Conservation (phyloP, 2,888 invertebrate genomes). For the Drosophila eohydei region DNA sequence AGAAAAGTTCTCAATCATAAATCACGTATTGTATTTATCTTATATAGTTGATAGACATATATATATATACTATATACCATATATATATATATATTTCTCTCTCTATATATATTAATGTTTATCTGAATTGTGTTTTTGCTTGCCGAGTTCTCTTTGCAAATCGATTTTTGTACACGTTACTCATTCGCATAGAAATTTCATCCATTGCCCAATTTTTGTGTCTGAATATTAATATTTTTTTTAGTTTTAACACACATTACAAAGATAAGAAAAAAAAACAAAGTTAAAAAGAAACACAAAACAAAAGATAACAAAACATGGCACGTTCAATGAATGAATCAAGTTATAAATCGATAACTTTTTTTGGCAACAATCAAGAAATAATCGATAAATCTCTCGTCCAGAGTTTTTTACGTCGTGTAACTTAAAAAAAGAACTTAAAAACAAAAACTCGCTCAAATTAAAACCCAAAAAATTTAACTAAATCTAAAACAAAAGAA, state of each 20-base stretch:
- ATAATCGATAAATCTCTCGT: slow-evolving; percentile 8
- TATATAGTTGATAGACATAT: slow-evolving; percentile 20
- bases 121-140: slow-evolving; percentile 60
- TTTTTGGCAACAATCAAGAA: slow-evolving; percentile 9
- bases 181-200: slow-evolving; percentile 19
- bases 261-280: neutral
- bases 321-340: slow-evolving; percentile 60
- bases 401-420: slow-evolving; percentile 40
- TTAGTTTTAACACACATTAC: slow-evolving; percentile 17
- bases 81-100: slow-evolving; percentile 6
- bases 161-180: slow-evolving; percentile 12
- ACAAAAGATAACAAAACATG: slow-evolving; percentile 58
- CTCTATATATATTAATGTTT: slow-evolving; percentile 2
- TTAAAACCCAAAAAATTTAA: slow-evolving; percentile 14
- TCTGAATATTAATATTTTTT: slow-evolving; percentile 1
- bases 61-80: slow-evolving; percentile 13
- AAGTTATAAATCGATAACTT: slow-evolving; percentile 21
- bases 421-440: slow-evolving; percentile 12
- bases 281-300: slow-evolving; percentile 38
- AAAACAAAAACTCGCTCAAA: slow-evolving; percentile 42
- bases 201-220: slow-evolving; percentile 4
- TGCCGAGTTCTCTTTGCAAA: slow-evolving; percentile 47
- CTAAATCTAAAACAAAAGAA: slow-evolving; percentile 2
- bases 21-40: slow-evolving; percentile 26
- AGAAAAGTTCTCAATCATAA: slow-evolving; percentile 7